Evolutionary conservation across 2,888 invertebrate genomes (phyloP).

Genomic region (Ashinkailepas kermadecensis): DNA sequence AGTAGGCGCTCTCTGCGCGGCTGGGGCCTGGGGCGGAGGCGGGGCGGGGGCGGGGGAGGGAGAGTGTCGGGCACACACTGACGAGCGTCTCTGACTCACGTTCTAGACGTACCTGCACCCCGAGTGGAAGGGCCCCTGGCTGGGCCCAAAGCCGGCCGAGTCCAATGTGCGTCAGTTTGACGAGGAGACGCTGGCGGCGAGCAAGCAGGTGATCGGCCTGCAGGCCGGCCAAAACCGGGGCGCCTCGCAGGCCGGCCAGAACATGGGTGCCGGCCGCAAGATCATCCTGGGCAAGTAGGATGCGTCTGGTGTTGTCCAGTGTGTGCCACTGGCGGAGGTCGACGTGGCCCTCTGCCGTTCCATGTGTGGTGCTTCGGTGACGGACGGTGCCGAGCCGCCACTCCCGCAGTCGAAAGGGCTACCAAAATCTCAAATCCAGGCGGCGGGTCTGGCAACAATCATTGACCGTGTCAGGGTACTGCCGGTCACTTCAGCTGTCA

Average conservation of each 20-base stretch:
- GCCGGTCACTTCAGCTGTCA: too few relatives aligned
- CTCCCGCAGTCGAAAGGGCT: too few relatives aligned
- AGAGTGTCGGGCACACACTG: background rate
- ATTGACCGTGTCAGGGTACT: too few relatives aligned
- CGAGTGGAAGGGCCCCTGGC: slow-evolving; percentile 75
- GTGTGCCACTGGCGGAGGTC: too few relatives aligned
- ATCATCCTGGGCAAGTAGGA: slow-evolving; percentile 81
- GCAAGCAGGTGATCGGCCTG: slow-evolving; percentile 81
- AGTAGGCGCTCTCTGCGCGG: slow-evolving; percentile 49
- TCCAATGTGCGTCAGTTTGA: slow-evolving; percentile 91
- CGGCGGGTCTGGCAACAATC: too few relatives aligned
- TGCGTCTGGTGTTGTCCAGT: too few relatives aligned
- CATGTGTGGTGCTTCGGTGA: too few relatives aligned
- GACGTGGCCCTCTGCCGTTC: too few relatives aligned
- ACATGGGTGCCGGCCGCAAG: slow-evolving; percentile 81
- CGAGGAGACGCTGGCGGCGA: slow-evolving; percentile 81
- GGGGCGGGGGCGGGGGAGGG: background rate
- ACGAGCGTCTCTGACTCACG: background rate
- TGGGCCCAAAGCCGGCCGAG: slow-evolving; percentile 90
- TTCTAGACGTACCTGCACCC: slow-evolving; percentile 71
- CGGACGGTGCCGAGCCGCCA: too few relatives aligned
- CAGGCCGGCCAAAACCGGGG: slow-evolving; percentile 96
- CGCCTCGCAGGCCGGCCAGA: slow-evolving; percentile 83
- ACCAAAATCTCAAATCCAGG: too few relatives aligned
- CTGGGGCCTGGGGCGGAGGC: background rate